A percentile compares a stretch with the other conserved stretches of the same genome.
Evolutionary conservation across 2,113 vertebrate genomes (phyloP).

Genomic region (Callaeas wilsoni): DNA sequence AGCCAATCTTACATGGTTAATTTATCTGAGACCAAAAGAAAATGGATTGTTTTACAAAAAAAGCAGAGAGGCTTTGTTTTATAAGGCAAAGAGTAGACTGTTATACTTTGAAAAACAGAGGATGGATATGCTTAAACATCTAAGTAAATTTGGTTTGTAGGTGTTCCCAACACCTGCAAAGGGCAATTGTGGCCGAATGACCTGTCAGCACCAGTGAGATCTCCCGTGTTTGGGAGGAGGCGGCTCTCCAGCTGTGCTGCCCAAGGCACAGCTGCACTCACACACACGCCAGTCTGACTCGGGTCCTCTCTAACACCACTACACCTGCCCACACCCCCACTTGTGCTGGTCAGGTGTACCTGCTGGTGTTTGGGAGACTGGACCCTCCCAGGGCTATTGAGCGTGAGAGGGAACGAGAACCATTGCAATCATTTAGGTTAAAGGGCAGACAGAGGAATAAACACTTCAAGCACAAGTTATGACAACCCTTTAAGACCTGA

Average conservation of each 20-base stretch:
- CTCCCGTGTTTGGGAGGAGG: neutral
- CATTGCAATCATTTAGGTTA: neutral
- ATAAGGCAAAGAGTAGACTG: neutral
- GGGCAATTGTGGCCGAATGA: accelerated
- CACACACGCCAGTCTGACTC: neutral
- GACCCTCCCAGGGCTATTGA: neutral
- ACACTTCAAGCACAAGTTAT: neutral
- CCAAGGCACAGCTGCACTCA: neutral
- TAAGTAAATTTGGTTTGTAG: neutral
- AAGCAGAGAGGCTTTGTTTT: neutral
- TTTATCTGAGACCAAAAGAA: neutral
- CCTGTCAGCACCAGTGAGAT: neutral
- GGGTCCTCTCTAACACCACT: neutral
- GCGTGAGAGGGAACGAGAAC: neutral
- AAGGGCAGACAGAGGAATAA: neutral
- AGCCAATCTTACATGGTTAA: neutral
- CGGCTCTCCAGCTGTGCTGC: neutral
- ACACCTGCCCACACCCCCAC: accelerated
- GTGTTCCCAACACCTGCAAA: neutral
- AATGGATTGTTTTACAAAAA: neutral
- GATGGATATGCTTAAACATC: neutral
- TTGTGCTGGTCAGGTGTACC: accelerated
- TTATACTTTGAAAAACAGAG: neutral
- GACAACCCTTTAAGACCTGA: neutral
- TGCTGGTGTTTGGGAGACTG: neutral